Conservation (phyloP, 1,140 invertebrate genomes). For the Drosophila melanica region DNA sequence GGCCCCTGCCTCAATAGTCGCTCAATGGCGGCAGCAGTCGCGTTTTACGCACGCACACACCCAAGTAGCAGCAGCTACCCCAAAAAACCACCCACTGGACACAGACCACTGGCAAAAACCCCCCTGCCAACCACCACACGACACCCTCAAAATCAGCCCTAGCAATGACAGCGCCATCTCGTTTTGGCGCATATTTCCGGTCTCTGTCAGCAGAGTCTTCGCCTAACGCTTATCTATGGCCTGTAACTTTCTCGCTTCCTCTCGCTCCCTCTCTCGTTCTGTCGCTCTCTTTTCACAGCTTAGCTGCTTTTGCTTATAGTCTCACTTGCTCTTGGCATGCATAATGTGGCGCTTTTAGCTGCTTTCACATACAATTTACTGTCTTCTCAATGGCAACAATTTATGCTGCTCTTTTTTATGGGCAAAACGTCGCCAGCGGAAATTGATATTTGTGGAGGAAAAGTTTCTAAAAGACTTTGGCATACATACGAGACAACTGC, state of each 20-base stretch:
- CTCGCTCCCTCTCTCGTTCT: constrained; percentile 12
- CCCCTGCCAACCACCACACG: neutral
- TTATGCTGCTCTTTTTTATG: constrained; percentile 64
- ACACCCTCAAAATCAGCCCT: neutral
- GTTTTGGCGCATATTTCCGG: constrained; percentile 78
- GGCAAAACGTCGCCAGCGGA: constrained; percentile 75
- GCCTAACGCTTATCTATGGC: constrained; percentile 14
- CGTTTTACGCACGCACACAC: constrained; percentile 38
- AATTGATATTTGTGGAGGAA: constrained; percentile 71
- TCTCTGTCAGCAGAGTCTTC: constrained; percentile 33
- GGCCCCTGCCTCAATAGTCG: neutral
- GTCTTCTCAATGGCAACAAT: constrained; percentile 78
- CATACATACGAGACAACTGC: constrained; percentile 45
- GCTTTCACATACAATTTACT: constrained; percentile 83
- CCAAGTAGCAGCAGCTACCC: neutral
- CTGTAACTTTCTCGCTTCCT: constrained; percentile 3
- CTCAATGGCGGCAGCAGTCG: constrained; percentile 30
- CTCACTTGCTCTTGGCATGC: constrained; percentile 12
- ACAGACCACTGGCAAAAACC: neutral
- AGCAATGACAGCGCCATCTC: constrained; percentile 73
- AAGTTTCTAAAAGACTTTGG: constrained; percentile 64
- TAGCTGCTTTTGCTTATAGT: neutral
- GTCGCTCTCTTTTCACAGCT: neutral
- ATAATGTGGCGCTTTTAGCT: constrained; percentile 75
- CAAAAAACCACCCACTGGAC: constrained; percentile 4